phyloP scores from a whole-genome alignment of 2,888 invertebrate genomes.

The Tipula lateralis region DNA sequence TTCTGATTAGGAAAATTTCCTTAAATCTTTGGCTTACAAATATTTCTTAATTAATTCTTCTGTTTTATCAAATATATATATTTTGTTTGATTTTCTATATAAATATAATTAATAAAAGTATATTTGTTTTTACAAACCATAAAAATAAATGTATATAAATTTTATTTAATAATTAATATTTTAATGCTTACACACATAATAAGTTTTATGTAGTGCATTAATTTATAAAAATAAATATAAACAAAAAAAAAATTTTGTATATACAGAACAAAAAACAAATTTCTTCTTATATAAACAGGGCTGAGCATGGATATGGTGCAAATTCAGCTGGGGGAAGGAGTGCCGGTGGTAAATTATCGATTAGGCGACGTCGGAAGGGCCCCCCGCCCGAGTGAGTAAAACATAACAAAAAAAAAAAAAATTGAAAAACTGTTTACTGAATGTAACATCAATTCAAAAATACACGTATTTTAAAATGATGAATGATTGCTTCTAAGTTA shows the following conservation, averaged over 20 bases:
- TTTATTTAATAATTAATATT: slow-evolving; percentile 1
- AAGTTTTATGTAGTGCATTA: background rate
- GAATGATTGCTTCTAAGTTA: background rate
- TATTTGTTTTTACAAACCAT: slow-evolving; percentile 28
- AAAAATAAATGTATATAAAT: slow-evolving; percentile 19
- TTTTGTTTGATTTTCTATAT: background rate
- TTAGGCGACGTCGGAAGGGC: slow-evolving; percentile 38
- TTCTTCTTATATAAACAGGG: slow-evolving; percentile 34
- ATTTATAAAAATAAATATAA: slow-evolving; percentile 25
- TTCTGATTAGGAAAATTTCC: background rate
- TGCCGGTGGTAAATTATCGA: slow-evolving; percentile 38
- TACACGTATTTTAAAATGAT: background rate
- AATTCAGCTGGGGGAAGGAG: slow-evolving; percentile 32
- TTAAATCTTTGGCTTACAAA: background rate
- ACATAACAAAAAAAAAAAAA: slow-evolving; percentile 30
- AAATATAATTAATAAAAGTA: background rate
- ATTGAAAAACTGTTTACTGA: background rate
- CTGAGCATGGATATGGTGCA: slow-evolving; percentile 37
- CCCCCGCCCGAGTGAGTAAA: slow-evolving; percentile 39
- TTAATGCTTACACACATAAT: background rate
- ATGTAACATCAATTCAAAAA: background rate
- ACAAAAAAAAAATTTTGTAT: slow-evolving; percentile 24
- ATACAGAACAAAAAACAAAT: background rate
- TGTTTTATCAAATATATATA: background rate
- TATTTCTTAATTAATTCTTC: background rate